phyloP scores from a whole-genome alignment of 2,888 invertebrate genomes.

The Lutraria lutraria region DNA sequence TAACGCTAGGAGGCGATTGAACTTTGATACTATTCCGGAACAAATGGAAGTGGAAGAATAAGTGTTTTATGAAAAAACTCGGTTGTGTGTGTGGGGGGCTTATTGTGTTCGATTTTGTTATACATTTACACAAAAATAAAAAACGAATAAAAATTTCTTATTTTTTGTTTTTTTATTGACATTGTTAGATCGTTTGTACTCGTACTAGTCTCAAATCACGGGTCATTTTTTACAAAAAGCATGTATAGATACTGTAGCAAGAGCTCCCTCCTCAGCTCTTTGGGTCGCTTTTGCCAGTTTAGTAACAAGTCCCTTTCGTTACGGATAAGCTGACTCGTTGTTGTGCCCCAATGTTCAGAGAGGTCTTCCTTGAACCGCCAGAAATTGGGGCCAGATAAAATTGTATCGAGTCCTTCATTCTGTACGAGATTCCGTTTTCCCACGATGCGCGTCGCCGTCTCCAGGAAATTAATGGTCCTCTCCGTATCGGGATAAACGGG shows the following conservation, averaged over 20 bases:
- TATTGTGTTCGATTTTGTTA: too few relatives aligned
- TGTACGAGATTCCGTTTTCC: conserved; percentile 14
- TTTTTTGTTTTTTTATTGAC: too few relatives aligned
- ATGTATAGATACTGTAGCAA: not conserved
- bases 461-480: conserved; percentile 14
- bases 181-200: too few relatives aligned
- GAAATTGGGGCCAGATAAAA: not conserved
- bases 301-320: not conserved
- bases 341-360: not conserved
- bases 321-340: not conserved
- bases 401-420: not conserved
- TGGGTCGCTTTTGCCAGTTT: not conserved
- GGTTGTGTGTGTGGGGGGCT: too few relatives aligned
- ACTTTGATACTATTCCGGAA: not conserved
- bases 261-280: not conserved
- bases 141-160: too few relatives aligned
- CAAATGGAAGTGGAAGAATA: not conserved
- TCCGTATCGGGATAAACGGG: conserved; percentile 9
- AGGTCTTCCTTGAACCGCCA: not conserved
- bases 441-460: conserved; percentile 23
- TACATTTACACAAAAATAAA: too few relatives aligned
- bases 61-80: too few relatives aligned
- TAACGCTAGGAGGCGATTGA: not conserved
- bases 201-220: too few relatives aligned
- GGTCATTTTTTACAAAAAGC: too few relatives aligned